Evolutionary conservation across 2,113 vertebrate species (phyloP).

Genomic region (Callopanchax toddi): DNA sequence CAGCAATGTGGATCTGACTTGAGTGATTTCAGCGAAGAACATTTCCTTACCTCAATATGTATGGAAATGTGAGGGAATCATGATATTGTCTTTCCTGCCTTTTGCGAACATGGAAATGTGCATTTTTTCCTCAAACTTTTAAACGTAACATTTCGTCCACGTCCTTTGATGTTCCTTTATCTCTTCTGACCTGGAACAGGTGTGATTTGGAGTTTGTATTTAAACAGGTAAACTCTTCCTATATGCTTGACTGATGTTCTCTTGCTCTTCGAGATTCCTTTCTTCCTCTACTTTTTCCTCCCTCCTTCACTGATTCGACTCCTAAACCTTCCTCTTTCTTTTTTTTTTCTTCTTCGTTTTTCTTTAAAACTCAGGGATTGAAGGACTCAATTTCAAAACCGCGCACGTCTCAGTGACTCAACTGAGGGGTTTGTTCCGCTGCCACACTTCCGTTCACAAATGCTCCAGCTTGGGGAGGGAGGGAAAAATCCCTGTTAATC

Average conservation of each 20-base stretch:
- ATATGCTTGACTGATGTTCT: slow-evolving; percentile 65
- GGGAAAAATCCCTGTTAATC: slow-evolving; percentile 77
- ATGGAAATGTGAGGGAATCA: slow-evolving; percentile 79
- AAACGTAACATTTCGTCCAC: slow-evolving; percentile 17
- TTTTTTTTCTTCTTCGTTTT: slow-evolving; percentile 38
- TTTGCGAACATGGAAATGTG: slow-evolving; percentile 66
- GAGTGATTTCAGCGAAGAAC: slow-evolving; percentile 53
- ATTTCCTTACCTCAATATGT: slow-evolving; percentile 69
- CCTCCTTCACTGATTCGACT: slow-evolving; percentile 44
- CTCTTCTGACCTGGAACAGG: slow-evolving; percentile 66
- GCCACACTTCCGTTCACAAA: slow-evolving; percentile 80
- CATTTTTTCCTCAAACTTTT: slow-evolving; percentile 42
- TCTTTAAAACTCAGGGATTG: slow-evolving; percentile 68
- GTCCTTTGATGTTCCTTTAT: slow-evolving; percentile 28
- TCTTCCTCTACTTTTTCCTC: slow-evolving; percentile 28
- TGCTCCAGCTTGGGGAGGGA: slow-evolving; percentile 53
- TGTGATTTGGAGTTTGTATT: slow-evolving; percentile 78
- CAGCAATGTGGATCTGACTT: slow-evolving; percentile 56
- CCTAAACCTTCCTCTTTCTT: slow-evolving; percentile 26
- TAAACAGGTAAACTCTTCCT: slow-evolving; percentile 59
- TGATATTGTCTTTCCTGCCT: slow-evolving; percentile 64
- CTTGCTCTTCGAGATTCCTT: slow-evolving; percentile 21
- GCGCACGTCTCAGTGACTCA: slow-evolving; percentile 76
- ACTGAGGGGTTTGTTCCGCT: slow-evolving; percentile 80
- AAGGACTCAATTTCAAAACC: slow-evolving; percentile 79